Evolutionary conservation across 2,888 invertebrate genomes (phyloP).

Genomic region (Tortrix viridana): DNA sequence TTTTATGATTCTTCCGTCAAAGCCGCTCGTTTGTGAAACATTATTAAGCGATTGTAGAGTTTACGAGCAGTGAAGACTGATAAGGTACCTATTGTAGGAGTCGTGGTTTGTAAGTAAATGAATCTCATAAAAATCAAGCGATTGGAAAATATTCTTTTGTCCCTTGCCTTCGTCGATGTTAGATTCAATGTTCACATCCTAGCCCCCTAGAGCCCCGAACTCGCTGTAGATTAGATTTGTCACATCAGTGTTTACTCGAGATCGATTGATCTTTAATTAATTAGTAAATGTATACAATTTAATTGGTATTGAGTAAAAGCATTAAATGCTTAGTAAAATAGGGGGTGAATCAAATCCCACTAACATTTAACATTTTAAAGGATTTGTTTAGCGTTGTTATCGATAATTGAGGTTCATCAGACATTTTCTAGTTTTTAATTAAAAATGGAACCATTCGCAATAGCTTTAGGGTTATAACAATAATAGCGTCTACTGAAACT

Average conservation of each 20-base stretch:
- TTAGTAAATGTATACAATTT: conserved; percentile 78
- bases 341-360: conserved; percentile 67
- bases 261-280: conserved; percentile 70
- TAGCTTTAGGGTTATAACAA: conserved; percentile 81
- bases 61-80: conserved; percentile 83
- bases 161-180: conserved; percentile 76
- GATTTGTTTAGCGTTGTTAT: conserved; percentile 53
- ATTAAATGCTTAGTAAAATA: conserved; percentile 75
- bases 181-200: conserved; percentile 75
- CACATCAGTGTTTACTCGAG: conserved; percentile 75
- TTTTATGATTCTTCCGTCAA: conserved; percentile 72
- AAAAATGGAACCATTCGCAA: conserved; percentile 77
- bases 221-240: conserved; percentile 76
- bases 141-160: conserved; percentile 66
- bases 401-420: conserved; percentile 55
- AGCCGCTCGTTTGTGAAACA: conserved; percentile 72
- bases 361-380: conserved; percentile 50
- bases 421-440: conserved; percentile 58
- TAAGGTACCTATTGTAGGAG: conserved; percentile 70
- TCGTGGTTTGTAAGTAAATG: conserved; percentile 72
- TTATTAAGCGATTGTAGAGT: conserved; percentile 68
- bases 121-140: conserved; percentile 66
- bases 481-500: conserved; percentile 77
- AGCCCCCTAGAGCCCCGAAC: conserved; percentile 71
- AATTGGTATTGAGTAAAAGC: conserved; percentile 72